phyloP scores from a whole-genome alignment of 2,888 invertebrate species.

The Synanthedon tipuliformis region DNA sequence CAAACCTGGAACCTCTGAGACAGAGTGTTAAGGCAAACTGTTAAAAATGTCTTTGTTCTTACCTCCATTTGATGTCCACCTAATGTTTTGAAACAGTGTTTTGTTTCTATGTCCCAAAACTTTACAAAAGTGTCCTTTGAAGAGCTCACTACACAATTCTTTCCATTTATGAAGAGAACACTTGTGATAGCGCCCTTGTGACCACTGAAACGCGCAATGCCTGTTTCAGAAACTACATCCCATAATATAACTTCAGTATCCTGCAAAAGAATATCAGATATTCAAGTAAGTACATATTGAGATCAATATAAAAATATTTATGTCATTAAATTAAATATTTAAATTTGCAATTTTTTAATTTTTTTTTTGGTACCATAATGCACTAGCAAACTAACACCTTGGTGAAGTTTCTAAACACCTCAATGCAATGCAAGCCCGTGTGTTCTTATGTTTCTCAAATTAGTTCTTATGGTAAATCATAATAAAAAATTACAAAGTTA shows the following conservation, averaged over 20 bases:
- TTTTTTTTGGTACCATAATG: no score
- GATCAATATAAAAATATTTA: no score
- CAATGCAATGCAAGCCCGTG: no score
- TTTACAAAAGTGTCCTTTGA: conserved; percentile 96
- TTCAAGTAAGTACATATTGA: no score
- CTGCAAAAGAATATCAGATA: conserved; percentile 43
- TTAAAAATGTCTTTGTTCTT: conserved; percentile 9
- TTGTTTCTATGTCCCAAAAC: conserved; percentile 96
- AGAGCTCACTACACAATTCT: conserved; percentile 79
- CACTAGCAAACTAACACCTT: no score
- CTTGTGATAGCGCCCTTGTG: conserved; percentile 93
- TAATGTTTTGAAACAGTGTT: conserved; percentile 95
- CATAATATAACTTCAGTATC: conserved; percentile 95
- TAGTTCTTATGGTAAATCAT: no score
- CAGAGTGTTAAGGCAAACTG: neutral
- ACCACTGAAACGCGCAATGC: conserved; percentile 88
- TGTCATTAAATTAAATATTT: no score
- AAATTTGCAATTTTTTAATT: no score
- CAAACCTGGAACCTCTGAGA: no score
- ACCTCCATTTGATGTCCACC: conserved; percentile 89
- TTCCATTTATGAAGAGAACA: conserved; percentile 77
- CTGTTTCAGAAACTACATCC: conserved; percentile 93
- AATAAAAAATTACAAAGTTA: no score
- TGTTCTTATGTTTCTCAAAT: no score
- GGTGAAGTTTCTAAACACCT: no score